Evolutionary conservation across 2,797 vertebrate genomes (phyloP).

Genomic region (Poliocrania exsul): DNA sequence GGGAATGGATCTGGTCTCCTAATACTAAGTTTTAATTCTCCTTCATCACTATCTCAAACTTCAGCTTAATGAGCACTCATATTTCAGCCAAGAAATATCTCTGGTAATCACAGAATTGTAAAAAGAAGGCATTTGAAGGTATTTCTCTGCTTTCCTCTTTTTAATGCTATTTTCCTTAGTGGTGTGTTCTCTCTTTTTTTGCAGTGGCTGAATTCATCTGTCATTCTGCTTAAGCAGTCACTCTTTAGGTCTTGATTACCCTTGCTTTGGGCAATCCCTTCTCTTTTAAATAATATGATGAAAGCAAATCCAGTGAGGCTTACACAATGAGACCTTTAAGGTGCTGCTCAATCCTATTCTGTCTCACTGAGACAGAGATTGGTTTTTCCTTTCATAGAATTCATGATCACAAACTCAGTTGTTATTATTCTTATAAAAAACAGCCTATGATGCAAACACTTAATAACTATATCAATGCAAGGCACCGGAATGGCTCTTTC

Average conservation of each 20-base stretch:
- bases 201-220: slow-evolving; percentile 5
- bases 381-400: neutral
- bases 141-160: neutral
- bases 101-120: neutral
- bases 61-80: neutral
- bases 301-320: slow-evolving; percentile 48
- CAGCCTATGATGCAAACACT: neutral
- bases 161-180: neutral
- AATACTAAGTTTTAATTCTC: neutral
- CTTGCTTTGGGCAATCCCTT: slow-evolving; percentile 62
- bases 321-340: slow-evolving; percentile 60
- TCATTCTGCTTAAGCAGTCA: slow-evolving; percentile 49
- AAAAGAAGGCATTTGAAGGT: neutral
- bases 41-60: neutral
- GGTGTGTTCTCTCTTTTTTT: neutral
- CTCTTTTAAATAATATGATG: slow-evolving; percentile 28
- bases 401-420: neutral
- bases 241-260: slow-evolving; percentile 51
- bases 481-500: neutral
- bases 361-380: slow-evolving; percentile 26
- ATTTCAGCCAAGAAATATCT: neutral
- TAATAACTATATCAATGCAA: neutral
- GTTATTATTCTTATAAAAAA: neutral
- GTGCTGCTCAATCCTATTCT: neutral
- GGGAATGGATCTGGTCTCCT: neutral